Percentiles rank a stretch among this genome's conserved stretches.
These are phyloP conservation scores for Trachemys scripta DNA, from an alignment of 2,113 vertebrate species.

Conservation along the genomic window DNA sequence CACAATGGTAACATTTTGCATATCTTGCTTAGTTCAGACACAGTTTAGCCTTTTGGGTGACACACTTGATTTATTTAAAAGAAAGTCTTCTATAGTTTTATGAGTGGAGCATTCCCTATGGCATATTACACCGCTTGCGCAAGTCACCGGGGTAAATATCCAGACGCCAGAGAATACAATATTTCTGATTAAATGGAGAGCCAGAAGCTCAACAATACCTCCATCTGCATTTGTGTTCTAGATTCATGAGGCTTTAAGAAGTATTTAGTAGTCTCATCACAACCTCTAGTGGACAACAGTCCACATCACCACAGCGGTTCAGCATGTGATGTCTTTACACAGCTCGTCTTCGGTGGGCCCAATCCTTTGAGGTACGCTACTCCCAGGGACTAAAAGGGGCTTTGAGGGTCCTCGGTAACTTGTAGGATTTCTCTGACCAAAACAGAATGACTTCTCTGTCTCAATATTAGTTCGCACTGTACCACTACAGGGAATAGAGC, in stretches of 20 bases:
- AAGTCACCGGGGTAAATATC: fast-evolving
- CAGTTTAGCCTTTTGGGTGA: neutral
- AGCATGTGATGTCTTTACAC: fast-evolving
- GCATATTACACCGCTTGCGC: fast-evolving
- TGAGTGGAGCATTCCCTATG: fast-evolving
- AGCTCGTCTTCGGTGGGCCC: neutral
- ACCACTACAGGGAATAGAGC: neutral
- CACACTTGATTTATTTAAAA: neutral
- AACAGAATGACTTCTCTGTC: too few relatives aligned
- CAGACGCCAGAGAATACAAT: fast-evolving
- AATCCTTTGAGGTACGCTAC: neutral
- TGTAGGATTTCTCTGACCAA: neutral
- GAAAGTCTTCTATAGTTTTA: fast-evolving
- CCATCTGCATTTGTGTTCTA: fast-evolving
- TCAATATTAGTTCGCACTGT: neutral
- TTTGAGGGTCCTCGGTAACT: neutral
- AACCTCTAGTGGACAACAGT: neutral
- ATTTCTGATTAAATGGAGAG: fast-evolving
- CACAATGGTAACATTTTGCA: conserved; percentile 25
- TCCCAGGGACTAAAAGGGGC: neutral
- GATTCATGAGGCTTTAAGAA: neutral
- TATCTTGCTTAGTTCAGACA: fast-evolving
- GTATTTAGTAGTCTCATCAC: conserved; percentile 7
- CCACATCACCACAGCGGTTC: neutral
- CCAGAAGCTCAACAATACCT: neutral